phyloP scores from a whole-genome alignment of 1,140 invertebrate species.

The Amphibalanus amphitrite region DNA sequence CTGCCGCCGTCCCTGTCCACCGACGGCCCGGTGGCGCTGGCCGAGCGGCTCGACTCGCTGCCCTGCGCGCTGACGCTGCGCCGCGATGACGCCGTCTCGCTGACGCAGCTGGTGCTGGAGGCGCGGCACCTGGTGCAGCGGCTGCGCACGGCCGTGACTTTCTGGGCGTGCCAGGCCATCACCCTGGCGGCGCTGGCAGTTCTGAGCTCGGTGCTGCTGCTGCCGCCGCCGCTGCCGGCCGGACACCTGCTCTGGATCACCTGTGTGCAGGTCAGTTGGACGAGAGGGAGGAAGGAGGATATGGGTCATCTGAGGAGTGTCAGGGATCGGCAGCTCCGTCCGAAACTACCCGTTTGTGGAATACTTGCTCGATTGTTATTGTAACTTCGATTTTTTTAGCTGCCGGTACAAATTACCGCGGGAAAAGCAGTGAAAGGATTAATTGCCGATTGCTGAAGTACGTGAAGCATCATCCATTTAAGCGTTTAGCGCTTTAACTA shows the following conservation, averaged over 20 bases:
- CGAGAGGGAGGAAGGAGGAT: slow-evolving; percentile 36
- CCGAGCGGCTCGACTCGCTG: slow-evolving; percentile 62
- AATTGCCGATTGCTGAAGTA: too few relatives aligned
- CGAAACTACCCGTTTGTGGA: too few relatives aligned
- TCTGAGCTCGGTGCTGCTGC: slow-evolving; percentile 27
- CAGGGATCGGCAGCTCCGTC: too few relatives aligned
- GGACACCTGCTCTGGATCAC: slow-evolving; percentile 29
- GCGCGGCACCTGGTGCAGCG: slow-evolving; percentile 67
- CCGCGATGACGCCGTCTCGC: slow-evolving; percentile 52
- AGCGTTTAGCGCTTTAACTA: too few relatives aligned
- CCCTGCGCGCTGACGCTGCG: slow-evolving; percentile 68
- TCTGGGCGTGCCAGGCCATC: slow-evolving; percentile 69
- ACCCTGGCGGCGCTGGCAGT: slow-evolving; percentile 46
- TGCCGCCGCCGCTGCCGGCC: slow-evolving; percentile 44
- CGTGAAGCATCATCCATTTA: too few relatives aligned
- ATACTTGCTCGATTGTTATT: too few relatives aligned
- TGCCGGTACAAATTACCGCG: too few relatives aligned
- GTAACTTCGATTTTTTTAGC: too few relatives aligned
- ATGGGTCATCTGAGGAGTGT: too few relatives aligned
- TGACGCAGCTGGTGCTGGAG: slow-evolving; percentile 75
- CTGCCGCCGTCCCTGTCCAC: slow-evolving; percentile 21
- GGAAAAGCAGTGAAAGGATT: too few relatives aligned
- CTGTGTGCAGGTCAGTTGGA: slow-evolving; percentile 16
- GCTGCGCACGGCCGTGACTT: slow-evolving; percentile 69
- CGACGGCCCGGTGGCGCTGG: slow-evolving; percentile 46